A percentile compares a stretch with the other conserved stretches of the same genome.
These are phyloP conservation scores for Drosophila phalerata DNA, from an alignment of 2,888 invertebrate species.

Conservation along the genomic window DNA sequence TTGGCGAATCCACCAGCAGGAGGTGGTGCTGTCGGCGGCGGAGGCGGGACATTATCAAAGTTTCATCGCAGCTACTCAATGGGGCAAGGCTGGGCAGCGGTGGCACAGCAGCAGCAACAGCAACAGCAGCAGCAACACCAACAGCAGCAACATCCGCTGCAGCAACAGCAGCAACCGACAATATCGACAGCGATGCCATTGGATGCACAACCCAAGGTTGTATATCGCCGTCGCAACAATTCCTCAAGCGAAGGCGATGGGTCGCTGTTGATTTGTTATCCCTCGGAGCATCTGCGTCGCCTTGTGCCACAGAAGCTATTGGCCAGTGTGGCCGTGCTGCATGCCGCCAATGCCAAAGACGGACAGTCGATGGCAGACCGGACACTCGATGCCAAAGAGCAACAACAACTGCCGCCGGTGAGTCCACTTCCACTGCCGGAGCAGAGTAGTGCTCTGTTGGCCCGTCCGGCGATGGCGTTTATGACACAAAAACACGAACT, in stretches of 20 bases:
- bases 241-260: conserved; percentile 88
- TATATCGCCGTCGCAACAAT: conserved; percentile 89
- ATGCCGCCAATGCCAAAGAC: conserved; percentile 50
- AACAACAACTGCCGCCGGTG: conserved; percentile 4
- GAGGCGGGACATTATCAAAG: conserved; percentile 72
- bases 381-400: conserved; percentile 4
- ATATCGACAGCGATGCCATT: conserved; percentile 27
- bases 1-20: conserved; percentile 54
- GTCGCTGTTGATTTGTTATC: conserved; percentile 91
- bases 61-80: conserved; percentile 96
- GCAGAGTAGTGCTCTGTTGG: conserved; percentile 76
- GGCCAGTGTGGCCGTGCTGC: conserved; percentile 82
- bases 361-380: background rate
- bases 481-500: conserved; percentile 94
- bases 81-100: conserved; percentile 88
- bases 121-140: conserved; percentile 38
- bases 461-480: conserved; percentile 94
- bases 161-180: conserved; percentile 15
- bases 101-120: conserved; percentile 77
- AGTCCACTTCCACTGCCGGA: conserved; percentile 33
- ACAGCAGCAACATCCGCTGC: conserved; percentile 31
- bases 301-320: conserved; percentile 89
- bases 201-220: conserved; percentile 81
- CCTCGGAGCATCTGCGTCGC: conserved; percentile 94
- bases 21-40: conserved; percentile 36